Conservation (phyloP, 2,888 invertebrate genomes). For the Microctonus aethiopoides region DNA sequence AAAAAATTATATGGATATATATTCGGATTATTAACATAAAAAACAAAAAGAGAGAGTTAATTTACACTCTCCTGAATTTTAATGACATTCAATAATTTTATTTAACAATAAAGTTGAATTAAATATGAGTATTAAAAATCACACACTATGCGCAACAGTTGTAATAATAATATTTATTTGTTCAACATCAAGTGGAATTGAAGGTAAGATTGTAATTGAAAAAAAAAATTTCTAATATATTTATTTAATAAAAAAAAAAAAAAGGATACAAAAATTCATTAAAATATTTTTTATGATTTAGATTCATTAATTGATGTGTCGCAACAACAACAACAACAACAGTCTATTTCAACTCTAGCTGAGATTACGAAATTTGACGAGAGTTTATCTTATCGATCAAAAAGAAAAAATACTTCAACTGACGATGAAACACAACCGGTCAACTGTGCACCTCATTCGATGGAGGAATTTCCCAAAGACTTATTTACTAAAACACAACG, state of each 20-base stretch:
- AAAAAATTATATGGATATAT: too few species aligned
- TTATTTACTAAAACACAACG: constrained; percentile 75
- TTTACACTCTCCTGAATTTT: neutral
- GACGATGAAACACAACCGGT: neutral
- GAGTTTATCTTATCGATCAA: neutral
- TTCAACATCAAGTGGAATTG: neutral
- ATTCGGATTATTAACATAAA: too few species aligned
- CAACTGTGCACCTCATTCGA: constrained; percentile 61
- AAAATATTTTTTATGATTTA: too few species aligned
- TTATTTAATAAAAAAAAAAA: too few species aligned
- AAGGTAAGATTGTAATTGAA: neutral
- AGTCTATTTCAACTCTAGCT: neutral
- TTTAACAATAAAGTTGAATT: neutral
- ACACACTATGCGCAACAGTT: neutral
- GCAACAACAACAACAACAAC: neutral
- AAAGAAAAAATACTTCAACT: neutral
- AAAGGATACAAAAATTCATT: too few species aligned
- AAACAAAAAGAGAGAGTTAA: neutral
- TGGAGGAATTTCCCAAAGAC: constrained; percentile 72
- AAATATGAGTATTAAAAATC: neutral
- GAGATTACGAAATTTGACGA: neutral
- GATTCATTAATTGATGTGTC: too few species aligned
- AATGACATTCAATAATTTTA: neutral
- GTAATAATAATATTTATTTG: neutral
- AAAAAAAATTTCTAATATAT: too few species aligned